Evolutionary conservation across 1,140 invertebrate genomes (phyloP), one percentile per base, ranked within the genome.

Genomic region (Drosophila obscura): DNA sequence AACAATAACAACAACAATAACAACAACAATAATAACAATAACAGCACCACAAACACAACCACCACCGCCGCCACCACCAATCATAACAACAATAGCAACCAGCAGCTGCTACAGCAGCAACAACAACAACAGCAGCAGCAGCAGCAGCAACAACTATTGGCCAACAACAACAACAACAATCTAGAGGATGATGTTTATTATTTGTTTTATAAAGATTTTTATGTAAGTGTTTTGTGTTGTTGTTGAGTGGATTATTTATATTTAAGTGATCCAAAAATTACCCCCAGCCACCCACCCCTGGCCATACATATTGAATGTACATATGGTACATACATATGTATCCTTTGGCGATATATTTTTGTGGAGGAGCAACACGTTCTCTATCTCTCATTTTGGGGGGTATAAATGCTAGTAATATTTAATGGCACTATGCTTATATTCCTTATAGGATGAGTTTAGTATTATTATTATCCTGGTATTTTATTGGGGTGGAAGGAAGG

Each of bases 141-240:
- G 26, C 68, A 74, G 15, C 58, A 71, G 11, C 62, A 55, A 35
- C 74, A 82, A 50, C 69, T 77, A 46, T 72, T 39, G 35, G 35
- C 35, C 35, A 83, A 78, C 63, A 83, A 85, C 35, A 83, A 78
- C 63, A 83, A 85, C 69, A 81, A 87, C 75, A 87, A 87, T 82
- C 55, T 79, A 48, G 82, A 87, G 73, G 82, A 87, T 79, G 83
- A 87, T 77, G 71, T 87, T 82, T 87, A 88, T 87, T 87, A 87
- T 88, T 87, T 87, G 53, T 88, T 87, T 87, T 87, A 87, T 81
- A 87, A 87, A 88, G 83, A 87, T 88, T 87, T 87, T 77, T 87
- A 87, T 88, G 83, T 87, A 87, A 87, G 83, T 87, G 65, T 39
- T 39, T 39, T 19, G n/a, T 19, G 19, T 11, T 35, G 31, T 35